These are phyloP conservation scores for Acyrthosiphon pisum DNA, from an alignment of 1,140 invertebrate genomes.

Conservation along the genomic window DNA sequence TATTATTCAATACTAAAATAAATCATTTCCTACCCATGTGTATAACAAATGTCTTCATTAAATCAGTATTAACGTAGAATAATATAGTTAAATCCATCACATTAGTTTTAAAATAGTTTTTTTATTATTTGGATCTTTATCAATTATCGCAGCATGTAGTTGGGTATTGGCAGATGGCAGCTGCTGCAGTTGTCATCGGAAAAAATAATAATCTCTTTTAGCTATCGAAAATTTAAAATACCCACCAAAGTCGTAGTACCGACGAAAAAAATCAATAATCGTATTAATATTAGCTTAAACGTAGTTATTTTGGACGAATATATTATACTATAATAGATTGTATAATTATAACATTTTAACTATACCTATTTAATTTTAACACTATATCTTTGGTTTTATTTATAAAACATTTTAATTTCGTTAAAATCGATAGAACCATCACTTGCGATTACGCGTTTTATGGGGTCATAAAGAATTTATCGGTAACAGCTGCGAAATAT, in stretches of 20 bases:
- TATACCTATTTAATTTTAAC: background rate
- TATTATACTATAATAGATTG: background rate
- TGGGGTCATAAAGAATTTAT: background rate
- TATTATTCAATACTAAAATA: no score
- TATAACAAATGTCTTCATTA: background rate
- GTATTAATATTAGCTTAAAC: background rate
- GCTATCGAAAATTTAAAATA: background rate
- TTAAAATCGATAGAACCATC: background rate
- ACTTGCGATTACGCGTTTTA: background rate
- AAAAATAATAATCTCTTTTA: background rate
- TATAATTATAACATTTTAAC: background rate
- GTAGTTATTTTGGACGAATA: background rate
- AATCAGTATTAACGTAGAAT: background rate
- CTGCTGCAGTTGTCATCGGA: background rate
- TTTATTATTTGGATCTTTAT: background rate
- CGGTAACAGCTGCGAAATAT: conserved; percentile 32
- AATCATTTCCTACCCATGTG: no score
- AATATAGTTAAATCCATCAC: background rate
- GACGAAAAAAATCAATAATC: background rate
- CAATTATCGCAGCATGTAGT: background rate
- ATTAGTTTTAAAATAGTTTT: background rate
- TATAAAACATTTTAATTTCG: background rate
- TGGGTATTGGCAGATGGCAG: background rate
- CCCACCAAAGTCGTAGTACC: background rate
- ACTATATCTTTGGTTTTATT: background rate